A percentile compares a stretch with the other conserved stretches of the same genome.
Conservation (phyloP, 2,888 invertebrate genomes). For the Dendrolimus houi region DNA sequence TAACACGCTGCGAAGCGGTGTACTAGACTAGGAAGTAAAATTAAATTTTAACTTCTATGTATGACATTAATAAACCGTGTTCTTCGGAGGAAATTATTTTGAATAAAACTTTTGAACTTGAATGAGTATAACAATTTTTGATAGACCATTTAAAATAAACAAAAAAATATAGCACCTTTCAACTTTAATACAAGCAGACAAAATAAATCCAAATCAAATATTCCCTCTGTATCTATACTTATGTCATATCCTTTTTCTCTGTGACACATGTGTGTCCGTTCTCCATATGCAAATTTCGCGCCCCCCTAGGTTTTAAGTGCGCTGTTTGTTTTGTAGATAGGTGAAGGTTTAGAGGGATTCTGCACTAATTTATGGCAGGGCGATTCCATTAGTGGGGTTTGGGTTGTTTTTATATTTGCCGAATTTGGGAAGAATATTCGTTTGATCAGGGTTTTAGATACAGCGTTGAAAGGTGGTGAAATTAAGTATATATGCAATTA, state of each 20-base stretch:
- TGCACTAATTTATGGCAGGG: constrained; percentile 19
- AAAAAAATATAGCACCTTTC: not conserved
- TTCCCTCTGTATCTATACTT: not conserved
- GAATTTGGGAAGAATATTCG: too few species aligned
- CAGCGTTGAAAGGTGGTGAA: too few species aligned
- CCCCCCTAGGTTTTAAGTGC: constrained; percentile 55
- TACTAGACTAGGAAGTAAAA: too few species aligned
- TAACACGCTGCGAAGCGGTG: too few species aligned
- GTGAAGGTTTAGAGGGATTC: not conserved
- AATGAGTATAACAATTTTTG: too few species aligned
- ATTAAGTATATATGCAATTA: too few species aligned
- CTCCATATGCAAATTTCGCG: constrained; percentile 68
- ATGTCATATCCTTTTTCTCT: not conserved
- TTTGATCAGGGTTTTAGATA: too few species aligned
- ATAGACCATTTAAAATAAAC: too few species aligned
- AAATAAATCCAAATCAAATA: constrained; percentile 9
- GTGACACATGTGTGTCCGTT: constrained; percentile 53
- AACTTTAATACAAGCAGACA: not conserved
- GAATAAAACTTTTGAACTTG: too few species aligned
- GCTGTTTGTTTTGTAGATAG: constrained; percentile 56
- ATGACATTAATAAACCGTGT: too few species aligned
- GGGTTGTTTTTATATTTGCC: not conserved
- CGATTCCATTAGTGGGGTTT: not conserved
- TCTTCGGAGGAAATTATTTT: too few species aligned
- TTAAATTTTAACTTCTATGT: too few species aligned